Base-by-base conservation (phyloP, 2,888 invertebrate genomes). In the Vanessa cardui region DNA sequence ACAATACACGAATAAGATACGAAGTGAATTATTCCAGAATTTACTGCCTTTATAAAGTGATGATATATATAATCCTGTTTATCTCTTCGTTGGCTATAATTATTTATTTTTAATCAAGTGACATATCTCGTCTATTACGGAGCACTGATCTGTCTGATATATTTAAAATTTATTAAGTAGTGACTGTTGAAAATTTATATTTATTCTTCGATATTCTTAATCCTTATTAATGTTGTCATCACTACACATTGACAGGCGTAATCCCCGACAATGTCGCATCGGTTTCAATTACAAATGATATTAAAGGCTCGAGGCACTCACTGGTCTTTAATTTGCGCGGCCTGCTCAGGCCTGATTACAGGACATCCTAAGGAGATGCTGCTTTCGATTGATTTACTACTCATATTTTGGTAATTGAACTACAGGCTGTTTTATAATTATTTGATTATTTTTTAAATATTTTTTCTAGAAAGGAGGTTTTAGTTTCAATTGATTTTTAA, bases 301-400 rank as follows among this genome's bases (percentile, higher is more conserved):
- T 46, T 18, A 21, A 47, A 26, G 60, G 60, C 66, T 61, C 52
- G 61, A 21, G 61, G 66, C 66, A 50, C 50, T 52, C 62, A 46
- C 52, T n/a, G 39, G 56, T 68, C 75, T 72, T 69, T 73, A 74
- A 74, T 75, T 75, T 72, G 61, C 7, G 68, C 70, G 64, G 69
- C 72, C 66, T 31, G 31, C 60, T 47, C 63, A 66, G 12, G 39
- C 9, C 66, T 71, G 68, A 73, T 71, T 74, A 73, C 58, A 50
- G 58, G 61, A 63, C 68, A 61, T 72, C 50, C 50, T 74, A 73
- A 74, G 70, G 70, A 75, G 73, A 72, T 69, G 66, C 73, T 73
- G 64, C 71, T 75, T 74, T 52, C 69, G 66, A 71, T 70, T 75
- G 75, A 75, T 74, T 73, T 74, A 75, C 71, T 69, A 65, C 71